Percentiles rank a stretch among this genome's conserved stretches.
phyloP scores from a whole-genome alignment of 1,140 invertebrate genomes.

The Dendrolimus kikuchii region DNA sequence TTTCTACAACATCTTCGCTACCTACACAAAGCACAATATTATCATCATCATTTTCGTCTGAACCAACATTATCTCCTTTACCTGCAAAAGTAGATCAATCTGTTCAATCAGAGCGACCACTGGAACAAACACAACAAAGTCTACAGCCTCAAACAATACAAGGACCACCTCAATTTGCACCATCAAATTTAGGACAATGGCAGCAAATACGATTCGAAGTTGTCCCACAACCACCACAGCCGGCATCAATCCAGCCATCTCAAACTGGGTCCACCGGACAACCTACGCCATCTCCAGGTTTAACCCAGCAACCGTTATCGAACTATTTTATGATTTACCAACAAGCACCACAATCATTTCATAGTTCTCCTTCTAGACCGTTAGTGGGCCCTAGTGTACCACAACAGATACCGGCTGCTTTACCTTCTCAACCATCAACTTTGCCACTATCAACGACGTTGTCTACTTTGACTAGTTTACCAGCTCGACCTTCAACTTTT shows the following conservation, averaged over 20 bases:
- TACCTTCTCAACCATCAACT: not conserved
- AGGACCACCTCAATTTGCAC: too few species aligned
- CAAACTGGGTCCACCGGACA: too few species aligned
- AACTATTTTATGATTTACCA: constrained; percentile 29
- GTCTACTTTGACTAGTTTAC: not conserved
- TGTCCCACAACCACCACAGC: constrained; percentile 7
- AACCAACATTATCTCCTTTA: too few species aligned
- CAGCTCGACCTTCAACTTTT: constrained; percentile 2
- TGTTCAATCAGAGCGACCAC: too few species aligned
- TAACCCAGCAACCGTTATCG: constrained; percentile 6
- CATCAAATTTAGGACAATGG: not conserved
- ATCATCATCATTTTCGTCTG: too few species aligned
- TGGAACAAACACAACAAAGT: too few species aligned
- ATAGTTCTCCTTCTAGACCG: constrained; percentile 1
- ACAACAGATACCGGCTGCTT: not conserved
- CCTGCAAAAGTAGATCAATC: too few species aligned
- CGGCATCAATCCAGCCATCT: constrained; percentile 1
- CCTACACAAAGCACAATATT: too few species aligned
- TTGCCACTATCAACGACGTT: constrained; percentile 2
- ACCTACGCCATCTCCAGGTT: too few species aligned
- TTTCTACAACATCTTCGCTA: too few species aligned
- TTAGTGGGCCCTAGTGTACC: constrained; percentile 1
- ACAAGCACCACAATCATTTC: constrained; percentile 20
- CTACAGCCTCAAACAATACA: too few species aligned
- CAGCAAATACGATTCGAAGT: constrained; percentile 13